A percentile compares a stretch with the other conserved stretches of the same genome.
phyloP scores from a whole-genome alignment of 2,113 vertebrate genomes.

The Prietella phreatophila region DNA sequence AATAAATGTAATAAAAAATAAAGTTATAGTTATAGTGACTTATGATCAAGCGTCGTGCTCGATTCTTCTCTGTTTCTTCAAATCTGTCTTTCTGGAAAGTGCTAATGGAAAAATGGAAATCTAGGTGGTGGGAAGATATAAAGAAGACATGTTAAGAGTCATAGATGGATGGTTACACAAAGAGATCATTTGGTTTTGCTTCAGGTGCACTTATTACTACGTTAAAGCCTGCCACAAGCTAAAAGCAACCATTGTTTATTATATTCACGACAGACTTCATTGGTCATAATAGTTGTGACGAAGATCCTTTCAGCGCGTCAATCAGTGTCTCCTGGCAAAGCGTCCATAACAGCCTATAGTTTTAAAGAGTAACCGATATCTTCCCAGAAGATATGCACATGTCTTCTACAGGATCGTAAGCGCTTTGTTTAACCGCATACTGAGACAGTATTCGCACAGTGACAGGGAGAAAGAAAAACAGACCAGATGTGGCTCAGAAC shows the following conservation, averaged over 20 bases:
- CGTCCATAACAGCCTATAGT: not conserved
- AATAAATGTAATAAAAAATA: not conserved
- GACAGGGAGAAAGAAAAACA: slow-evolving; percentile 28
- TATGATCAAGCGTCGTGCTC: not conserved
- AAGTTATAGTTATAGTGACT: not conserved
- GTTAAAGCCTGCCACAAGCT: not conserved
- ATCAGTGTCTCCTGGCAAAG: slow-evolving; percentile 14
- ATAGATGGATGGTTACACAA: not conserved
- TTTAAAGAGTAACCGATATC: slow-evolving; percentile 21
- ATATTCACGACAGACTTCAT: not conserved
- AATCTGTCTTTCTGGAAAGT: not conserved
- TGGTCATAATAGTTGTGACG: not conserved
- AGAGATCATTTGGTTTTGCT: not conserved
- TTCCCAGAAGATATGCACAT: not conserved
- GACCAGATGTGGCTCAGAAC: slow-evolving; percentile 8
- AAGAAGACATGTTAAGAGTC: not conserved
- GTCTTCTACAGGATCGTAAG: not conserved
- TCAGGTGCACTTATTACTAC: not conserved
- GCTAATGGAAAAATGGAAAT: not conserved
- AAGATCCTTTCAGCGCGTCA: not conserved
- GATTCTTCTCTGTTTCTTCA: not conserved
- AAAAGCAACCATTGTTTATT: slow-evolving; percentile 9
- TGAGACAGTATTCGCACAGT: slow-evolving; percentile 2
- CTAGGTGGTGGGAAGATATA: not conserved
- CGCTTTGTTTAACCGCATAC: not conserved